phyloP scores from a whole-genome alignment of 2,888 invertebrate species.

The Leptinotarsa rubiginosa region DNA sequence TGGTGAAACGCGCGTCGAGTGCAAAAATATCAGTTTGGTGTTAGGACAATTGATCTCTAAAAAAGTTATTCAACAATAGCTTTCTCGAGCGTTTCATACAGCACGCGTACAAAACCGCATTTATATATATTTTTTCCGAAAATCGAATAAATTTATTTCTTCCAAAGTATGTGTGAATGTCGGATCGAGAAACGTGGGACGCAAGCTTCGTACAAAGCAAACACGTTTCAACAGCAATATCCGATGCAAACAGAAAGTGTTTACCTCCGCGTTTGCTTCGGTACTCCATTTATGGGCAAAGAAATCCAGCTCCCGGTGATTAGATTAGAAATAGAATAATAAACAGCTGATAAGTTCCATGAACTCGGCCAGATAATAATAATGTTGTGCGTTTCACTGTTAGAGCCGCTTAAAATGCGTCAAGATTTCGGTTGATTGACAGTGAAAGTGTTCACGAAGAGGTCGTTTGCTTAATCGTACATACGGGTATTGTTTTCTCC shows the following conservation, averaged over 20 bases:
- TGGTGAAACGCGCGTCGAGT: too few species aligned
- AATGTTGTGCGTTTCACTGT: slow-evolving; percentile 30
- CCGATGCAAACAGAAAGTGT: slow-evolving; percentile 32
- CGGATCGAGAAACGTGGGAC: background rate
- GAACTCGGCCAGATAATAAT: slow-evolving; percentile 24
- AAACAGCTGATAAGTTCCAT: slow-evolving; percentile 31
- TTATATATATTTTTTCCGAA: background rate
- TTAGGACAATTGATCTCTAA: too few species aligned
- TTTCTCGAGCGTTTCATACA: too few species aligned
- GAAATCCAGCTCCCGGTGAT: slow-evolving; percentile 29
- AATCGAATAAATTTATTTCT: background rate
- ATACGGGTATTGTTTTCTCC: slow-evolving; percentile 26
- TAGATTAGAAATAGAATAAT: slow-evolving; percentile 32
- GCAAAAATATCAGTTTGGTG: too few species aligned
- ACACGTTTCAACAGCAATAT: slow-evolving; percentile 1
- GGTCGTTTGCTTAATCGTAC: background rate
- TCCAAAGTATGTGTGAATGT: background rate
- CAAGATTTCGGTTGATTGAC: slow-evolving; percentile 38
- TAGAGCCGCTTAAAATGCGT: slow-evolving; percentile 33
- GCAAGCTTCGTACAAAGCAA: background rate
- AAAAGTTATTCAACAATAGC: too few species aligned
- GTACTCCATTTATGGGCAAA: slow-evolving; percentile 28
- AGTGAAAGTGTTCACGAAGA: slow-evolving; percentile 37
- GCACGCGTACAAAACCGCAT: too few species aligned
- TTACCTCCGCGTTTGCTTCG: slow-evolving; percentile 19